Evolutionary conservation across 37 sponge, comb jelly and placozoan genomes (phyloP).

Genomic region (Oopsacas minuta): DNA sequence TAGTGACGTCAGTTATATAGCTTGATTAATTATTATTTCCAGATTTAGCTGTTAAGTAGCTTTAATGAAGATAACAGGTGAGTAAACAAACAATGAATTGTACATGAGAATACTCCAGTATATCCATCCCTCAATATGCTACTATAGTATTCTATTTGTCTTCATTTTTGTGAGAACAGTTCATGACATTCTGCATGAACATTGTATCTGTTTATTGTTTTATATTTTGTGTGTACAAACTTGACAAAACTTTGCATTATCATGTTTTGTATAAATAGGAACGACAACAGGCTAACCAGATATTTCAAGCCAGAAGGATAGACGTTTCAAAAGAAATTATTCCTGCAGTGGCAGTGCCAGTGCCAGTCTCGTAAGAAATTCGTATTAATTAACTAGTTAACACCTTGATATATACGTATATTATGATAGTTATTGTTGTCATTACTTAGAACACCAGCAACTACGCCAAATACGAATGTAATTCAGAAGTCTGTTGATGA

Average conservation of each 20-base stretch:
- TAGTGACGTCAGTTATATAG: too few relatives aligned
- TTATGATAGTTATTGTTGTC: too few relatives aligned
- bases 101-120: background rate
- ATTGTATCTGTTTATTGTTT: background rate
- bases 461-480: background rate
- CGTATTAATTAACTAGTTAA: too few relatives aligned
- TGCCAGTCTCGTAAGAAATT: conserved; percentile 43
- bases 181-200: background rate
- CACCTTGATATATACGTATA: too few relatives aligned
- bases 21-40: background rate
- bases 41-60: background rate
- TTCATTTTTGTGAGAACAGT: background rate
- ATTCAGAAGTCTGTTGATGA: background rate
- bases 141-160: background rate
- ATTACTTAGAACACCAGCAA: background rate
- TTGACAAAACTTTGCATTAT: background rate
- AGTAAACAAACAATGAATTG: background rate
- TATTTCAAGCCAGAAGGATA: conserved; percentile 52
- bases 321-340: conserved; percentile 19
- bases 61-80: conserved; percentile 1
- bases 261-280: conserved; percentile 32
- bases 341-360: conserved; percentile 30
- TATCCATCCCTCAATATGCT: background rate
- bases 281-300: conserved; percentile 42
- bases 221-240: background rate